A percentile compares a stretch with the other conserved stretches of the same genome.
phyloP scores from a whole-genome alignment of 2,113 vertebrate species.

The Blennius ocellaris region DNA sequence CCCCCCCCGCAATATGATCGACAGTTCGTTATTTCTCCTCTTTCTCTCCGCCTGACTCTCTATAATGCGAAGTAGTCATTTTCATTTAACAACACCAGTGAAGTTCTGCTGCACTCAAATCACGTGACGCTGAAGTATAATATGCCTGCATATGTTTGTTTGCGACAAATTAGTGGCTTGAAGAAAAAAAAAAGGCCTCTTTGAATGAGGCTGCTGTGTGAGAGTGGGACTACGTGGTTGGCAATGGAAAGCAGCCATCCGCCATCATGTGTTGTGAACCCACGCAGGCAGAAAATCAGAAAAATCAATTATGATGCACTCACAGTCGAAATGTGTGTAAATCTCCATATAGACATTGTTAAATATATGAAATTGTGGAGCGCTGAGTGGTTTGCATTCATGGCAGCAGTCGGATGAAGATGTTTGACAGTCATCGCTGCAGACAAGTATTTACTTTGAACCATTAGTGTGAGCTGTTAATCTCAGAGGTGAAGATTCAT shows the following conservation, averaged over 20 bases:
- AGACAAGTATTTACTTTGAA: not conserved
- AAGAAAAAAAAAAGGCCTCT: conserved; percentile 19
- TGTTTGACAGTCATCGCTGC: not conserved
- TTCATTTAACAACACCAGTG: conserved; percentile 36
- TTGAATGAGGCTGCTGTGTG: not conserved
- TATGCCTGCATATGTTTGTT: conserved; percentile 23
- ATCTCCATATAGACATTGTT: conserved; percentile 1
- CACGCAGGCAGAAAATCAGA: not conserved
- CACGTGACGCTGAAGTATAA: conserved; percentile 7
- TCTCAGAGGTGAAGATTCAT: no score
- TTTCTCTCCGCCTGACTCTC: not conserved
- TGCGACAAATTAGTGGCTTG: conserved; percentile 49
- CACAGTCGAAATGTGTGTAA: not conserved
- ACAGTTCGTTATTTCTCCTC: conserved; percentile 40
- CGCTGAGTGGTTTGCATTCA: not conserved
- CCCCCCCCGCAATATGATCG: conserved; percentile 33
- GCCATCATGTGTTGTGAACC: conserved; percentile 1
- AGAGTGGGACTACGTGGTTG: conserved; percentile 3
- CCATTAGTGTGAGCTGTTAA: not conserved
- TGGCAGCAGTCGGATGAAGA: not conserved
- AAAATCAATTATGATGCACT: conserved; percentile 4
- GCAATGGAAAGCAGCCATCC: conserved; percentile 54
- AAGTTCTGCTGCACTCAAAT: conserved; percentile 13
- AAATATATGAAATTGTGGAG: conserved; percentile 14
- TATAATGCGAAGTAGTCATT: conserved; percentile 4